Base-by-base conservation (phyloP, 92 coral and sea anemone genomes). In the Isaurus tuberculatus region DNA sequence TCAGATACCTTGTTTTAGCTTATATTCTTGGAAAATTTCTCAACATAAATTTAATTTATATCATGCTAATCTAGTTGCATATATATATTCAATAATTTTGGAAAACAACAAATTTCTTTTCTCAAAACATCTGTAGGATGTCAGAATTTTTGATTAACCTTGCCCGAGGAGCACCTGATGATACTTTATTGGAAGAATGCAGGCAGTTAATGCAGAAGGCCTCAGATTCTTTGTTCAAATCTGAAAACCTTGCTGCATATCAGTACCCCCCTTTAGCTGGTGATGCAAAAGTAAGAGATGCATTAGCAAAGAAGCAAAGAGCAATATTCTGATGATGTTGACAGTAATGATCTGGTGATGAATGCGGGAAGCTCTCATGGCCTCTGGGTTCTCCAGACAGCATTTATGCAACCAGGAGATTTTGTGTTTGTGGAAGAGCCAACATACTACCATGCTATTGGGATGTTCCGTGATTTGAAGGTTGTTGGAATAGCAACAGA, bases 231-330 rank as follows among this genome's bases (percentile, higher is more conserved):
- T 75, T 88, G 34, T 87, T 85, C n/a, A 73, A 60, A 25, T 77
- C 81, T 53, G 95, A 88, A 19, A 81, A 86, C 22, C 60, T 81
- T n/a, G 58, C 60, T 75, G 83, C 67, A 22, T 88, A 90, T 42
- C 98, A 94, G 75, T 94, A 95, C 90, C 98, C 98, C 0, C 94
- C 94, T 2, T 8, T 44, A 5, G 55, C 74, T 27, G 98, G 98
- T 46, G 88, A 89, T 68, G 36, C 26, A 1, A 44, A 43, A 29
- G 81, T 69, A 53, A 84, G 85, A 69, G 58, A 83, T 43, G 90
- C 88, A 23, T 83, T 95, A 15, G 95, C 98, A 17, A 88, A 90
- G 70, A 90, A 94, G 81, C 88, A 94, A 20, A n/a, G 48, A 86
- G 34, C 79, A 86, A 69, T 90, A 89, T 65, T 78, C 83, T 5